phyloP scores from a whole-genome alignment of 1,140 invertebrate species.

The Pissodes strobi region DNA sequence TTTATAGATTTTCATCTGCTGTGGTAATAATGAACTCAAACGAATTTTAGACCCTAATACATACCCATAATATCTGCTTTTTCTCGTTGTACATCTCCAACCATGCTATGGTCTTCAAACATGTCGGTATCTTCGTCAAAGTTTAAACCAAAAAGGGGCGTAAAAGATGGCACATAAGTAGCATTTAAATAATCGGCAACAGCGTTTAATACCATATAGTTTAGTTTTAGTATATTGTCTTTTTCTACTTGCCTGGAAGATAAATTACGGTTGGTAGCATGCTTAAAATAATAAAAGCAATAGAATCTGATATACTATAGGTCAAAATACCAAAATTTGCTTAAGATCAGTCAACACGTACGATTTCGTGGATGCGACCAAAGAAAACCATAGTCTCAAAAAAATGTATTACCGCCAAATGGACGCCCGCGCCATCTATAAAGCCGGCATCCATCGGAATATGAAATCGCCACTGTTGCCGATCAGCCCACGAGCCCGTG shows the following conservation, averaged over 20 bases:
- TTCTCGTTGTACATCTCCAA: neutral
- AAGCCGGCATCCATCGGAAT: too few species aligned
- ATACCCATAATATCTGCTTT: conserved; percentile 3
- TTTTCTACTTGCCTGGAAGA: neutral
- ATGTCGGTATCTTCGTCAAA: neutral
- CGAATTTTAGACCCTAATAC: neutral
- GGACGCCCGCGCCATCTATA: too few species aligned
- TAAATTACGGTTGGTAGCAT: too few species aligned
- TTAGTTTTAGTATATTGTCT: conserved; percentile 6
- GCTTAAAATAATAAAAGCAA: too few species aligned
- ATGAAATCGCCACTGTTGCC: too few species aligned
- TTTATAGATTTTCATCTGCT: too few species aligned
- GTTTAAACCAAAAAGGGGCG: neutral
- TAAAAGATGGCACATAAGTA: neutral
- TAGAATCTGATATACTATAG: too few species aligned
- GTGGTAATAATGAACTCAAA: too few species aligned
- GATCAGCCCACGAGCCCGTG: too few species aligned
- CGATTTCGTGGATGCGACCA: too few species aligned
- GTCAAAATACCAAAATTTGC: too few species aligned
- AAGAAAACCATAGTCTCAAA: neutral
- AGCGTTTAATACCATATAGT: neutral
- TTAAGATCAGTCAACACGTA: too few species aligned
- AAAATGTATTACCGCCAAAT: neutral
- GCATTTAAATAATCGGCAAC: neutral
- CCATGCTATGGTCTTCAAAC: neutral